Evolutionary conservation across 2,888 invertebrate genomes (phyloP).

Genomic region (Napeogenes inachia): DNA sequence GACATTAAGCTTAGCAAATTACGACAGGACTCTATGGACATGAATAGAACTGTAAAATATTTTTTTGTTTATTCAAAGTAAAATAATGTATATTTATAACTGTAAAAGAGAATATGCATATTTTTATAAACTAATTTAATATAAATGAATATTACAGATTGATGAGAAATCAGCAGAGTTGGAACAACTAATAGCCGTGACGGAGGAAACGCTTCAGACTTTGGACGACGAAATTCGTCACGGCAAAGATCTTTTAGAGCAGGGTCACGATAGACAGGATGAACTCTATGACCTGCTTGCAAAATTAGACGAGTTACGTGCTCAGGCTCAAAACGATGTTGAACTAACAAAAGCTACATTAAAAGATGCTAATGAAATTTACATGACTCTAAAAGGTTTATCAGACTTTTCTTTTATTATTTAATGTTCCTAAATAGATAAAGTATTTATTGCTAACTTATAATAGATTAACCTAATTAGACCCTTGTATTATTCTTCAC

Average conservation of each 20-base stretch:
- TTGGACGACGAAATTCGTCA: slow-evolving; percentile 81
- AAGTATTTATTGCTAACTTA: no score
- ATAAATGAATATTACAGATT: slow-evolving; percentile 61
- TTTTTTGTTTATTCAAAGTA: background rate
- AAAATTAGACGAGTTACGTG: slow-evolving; percentile 85
- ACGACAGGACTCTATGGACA: slow-evolving; percentile 80
- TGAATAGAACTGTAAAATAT: slow-evolving; percentile 81
- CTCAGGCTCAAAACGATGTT: slow-evolving; percentile 89
- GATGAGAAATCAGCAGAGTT: slow-evolving; percentile 69
- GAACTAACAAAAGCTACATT: slow-evolving; percentile 84
- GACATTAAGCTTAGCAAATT: slow-evolving; percentile 84
- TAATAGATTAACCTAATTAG: no score
- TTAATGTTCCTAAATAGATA: no score
- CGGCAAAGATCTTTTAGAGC: slow-evolving; percentile 82
- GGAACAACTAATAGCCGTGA: slow-evolving; percentile 70
- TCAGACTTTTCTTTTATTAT: background rate
- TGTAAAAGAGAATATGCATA: background rate
- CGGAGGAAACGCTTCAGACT: slow-evolving; percentile 77
- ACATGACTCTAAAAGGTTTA: slow-evolving; percentile 82
- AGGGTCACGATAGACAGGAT: slow-evolving; percentile 79
- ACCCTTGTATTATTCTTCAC: no score
- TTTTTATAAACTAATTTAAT: background rate
- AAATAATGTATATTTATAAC: background rate
- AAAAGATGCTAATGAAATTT: slow-evolving; percentile 80
- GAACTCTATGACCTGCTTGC: slow-evolving; percentile 87